Evolutionary conservation across 2,113 vertebrate species (phyloP).

Genomic region (Lasiurus cinereus): DNA sequence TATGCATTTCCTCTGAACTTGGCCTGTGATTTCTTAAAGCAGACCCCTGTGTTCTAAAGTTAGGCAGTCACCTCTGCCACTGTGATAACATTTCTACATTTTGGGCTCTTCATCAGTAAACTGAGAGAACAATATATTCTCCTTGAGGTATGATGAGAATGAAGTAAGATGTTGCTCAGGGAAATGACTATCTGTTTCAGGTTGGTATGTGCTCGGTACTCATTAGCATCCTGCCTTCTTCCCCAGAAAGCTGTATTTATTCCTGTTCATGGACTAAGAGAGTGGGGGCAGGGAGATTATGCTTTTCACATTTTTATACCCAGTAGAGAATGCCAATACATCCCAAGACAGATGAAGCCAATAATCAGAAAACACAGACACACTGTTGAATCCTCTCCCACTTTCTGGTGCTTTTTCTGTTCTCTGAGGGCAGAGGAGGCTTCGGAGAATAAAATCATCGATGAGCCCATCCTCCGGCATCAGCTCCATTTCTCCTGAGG

Average conservation of each 20-base stretch:
- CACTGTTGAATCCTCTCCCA: not conserved
- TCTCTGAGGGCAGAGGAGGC: not conserved
- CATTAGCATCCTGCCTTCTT: not conserved
- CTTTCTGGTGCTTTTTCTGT: not conserved
- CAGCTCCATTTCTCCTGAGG: not conserved
- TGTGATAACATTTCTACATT: not conserved
- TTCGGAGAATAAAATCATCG: accelerated
- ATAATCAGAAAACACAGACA: not conserved
- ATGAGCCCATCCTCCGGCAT: not conserved
- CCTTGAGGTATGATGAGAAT: not conserved
- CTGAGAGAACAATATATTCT: not conserved
- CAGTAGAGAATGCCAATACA: not conserved
- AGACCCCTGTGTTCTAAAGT: not conserved
- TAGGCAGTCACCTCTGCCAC: not conserved
- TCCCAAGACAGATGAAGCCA: not conserved
- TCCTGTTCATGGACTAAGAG: not conserved
- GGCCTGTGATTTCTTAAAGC: not conserved
- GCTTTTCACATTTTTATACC: not conserved
- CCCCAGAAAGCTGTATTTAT: not conserved
- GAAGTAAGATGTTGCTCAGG: not conserved
- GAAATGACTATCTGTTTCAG: not conserved
- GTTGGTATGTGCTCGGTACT: not conserved
- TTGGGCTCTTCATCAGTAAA: not conserved
- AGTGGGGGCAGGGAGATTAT: not conserved
- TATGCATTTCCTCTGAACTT: not conserved